Evolutionary conservation across 2,888 invertebrate species (phyloP), one percentile per base, ranked within the genome.

Genomic region (Ceratothoa steindachneri): DNA sequence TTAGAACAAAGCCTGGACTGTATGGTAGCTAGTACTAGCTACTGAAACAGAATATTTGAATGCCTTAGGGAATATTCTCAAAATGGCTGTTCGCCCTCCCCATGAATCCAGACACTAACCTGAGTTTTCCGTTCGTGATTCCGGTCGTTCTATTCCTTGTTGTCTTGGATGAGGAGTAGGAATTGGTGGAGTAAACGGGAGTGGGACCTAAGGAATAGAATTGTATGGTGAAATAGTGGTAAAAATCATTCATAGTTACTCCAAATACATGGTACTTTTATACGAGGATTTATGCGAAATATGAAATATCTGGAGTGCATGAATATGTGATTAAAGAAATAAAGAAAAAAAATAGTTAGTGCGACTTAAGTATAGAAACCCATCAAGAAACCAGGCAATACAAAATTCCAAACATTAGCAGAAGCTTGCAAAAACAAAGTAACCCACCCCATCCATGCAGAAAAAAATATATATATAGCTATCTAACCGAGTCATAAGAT

Each of bases 191-290:
- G 41, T 41, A 15, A 41, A 15, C 41, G 41, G 5, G 41, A 5
- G 41, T 41, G 15, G 41, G 41, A 15, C 41, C 41, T 41, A 41
- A 41, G n/a, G n/a, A n/a, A n/a, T n/a, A n/a, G n/a, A n/a, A n/a
- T n/a, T n/a, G n/a, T n/a, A n/a, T n/a, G n/a, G n/a, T n/a, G n/a
- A n/a, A n/a, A n/a, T n/a, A 51, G 9, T 51, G 12, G 15, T 15
- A 12, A 51, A 51, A 51, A 51, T 12, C 24, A 67, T 67, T 41
- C 41, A 67, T 67, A n/a, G n/a, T n/a, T n/a, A n/a, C n/a, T n/a
- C n/a, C n/a, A n/a, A n/a, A n/a, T n/a, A n/a, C n/a, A n/a, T n/a
- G n/a, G n/a, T n/a, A n/a, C n/a, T n/a, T n/a, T n/a, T n/a, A n/a
- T n/a, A n/a, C n/a, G n/a, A n/a, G n/a, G n/a, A n/a, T n/a, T n/a